phyloP scores from a whole-genome alignment of 2,888 invertebrate genomes.

The Ariolimax columbianus region DNA sequence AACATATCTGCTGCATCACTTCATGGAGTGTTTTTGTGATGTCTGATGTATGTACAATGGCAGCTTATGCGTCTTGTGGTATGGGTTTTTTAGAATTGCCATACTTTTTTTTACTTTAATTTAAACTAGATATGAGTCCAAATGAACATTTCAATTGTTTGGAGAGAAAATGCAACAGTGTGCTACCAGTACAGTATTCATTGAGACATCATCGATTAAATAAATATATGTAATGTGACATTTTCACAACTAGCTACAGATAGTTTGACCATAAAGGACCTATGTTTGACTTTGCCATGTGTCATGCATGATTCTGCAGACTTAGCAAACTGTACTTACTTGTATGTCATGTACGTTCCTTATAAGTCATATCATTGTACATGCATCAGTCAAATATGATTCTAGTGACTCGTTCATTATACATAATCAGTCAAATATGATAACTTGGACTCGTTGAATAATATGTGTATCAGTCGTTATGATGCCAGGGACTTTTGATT shows the following conservation, averaged over 20 bases:
- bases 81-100: not conserved
- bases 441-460: too few species aligned
- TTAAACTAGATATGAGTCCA: not conserved
- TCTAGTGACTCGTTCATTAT: not conserved
- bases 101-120: not conserved
- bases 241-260: not conserved
- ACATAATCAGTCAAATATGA: too few species aligned
- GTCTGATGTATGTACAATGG: too few species aligned
- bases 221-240: not conserved
- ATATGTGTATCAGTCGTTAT: too few species aligned
- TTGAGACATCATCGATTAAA: not conserved
- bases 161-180: not conserved
- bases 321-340: too few species aligned
- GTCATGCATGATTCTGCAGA: too few species aligned
- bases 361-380: not conserved
- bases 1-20: not conserved
- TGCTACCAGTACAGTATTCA: not conserved
- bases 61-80: not conserved
- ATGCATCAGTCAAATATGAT: not conserved
- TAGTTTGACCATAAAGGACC: not conserved
- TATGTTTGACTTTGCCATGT: not conserved
- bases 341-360: too few species aligned
- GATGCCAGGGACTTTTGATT: too few species aligned
- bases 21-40: not conserved
- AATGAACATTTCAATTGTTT: not conserved